Evolutionary conservation across 2,113 vertebrate genomes (phyloP).

Genomic region (Eubucco bourcierii): DNA sequence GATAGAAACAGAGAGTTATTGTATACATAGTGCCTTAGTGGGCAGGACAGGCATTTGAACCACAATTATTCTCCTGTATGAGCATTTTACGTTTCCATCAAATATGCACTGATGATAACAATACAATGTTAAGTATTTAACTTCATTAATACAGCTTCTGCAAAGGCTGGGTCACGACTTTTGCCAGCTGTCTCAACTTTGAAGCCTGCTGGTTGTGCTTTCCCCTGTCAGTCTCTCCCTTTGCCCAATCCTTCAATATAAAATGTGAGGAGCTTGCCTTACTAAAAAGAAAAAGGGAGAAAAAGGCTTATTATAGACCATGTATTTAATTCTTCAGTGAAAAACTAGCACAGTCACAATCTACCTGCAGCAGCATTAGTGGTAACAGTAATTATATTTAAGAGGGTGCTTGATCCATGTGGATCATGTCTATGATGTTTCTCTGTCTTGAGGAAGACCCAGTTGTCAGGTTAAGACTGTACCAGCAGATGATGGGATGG

Average conservation of each 20-base stretch:
- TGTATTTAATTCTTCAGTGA: not conserved
- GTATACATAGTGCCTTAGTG: not conserved
- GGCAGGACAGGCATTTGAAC: conserved; percentile 48
- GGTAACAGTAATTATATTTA: not conserved
- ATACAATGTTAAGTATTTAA: conserved; percentile 40
- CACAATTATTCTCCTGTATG: conserved; percentile 55
- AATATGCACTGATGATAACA: conserved; percentile 42
- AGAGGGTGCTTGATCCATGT: not conserved
- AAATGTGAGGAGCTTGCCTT: not conserved
- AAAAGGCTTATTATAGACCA: not conserved
- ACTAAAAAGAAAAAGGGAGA: not conserved
- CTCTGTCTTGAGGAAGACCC: not conserved
- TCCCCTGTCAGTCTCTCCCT: not conserved
- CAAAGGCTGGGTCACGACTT: not conserved
- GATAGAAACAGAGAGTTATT: conserved; percentile 4
- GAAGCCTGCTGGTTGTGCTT: not conserved
- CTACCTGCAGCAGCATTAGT: not conserved
- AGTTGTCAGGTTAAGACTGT: not conserved
- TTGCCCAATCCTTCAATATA: not conserved
- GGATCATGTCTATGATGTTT: not conserved
- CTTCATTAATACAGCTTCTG: conserved; percentile 12
- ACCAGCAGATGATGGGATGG: not conserved
- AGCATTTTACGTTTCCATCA: conserved; percentile 27
- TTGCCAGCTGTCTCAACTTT: not conserved
- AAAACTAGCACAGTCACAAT: not conserved